phyloP scores from a whole-genome alignment of 2,888 invertebrate species.

The Latheticus oryzae region DNA sequence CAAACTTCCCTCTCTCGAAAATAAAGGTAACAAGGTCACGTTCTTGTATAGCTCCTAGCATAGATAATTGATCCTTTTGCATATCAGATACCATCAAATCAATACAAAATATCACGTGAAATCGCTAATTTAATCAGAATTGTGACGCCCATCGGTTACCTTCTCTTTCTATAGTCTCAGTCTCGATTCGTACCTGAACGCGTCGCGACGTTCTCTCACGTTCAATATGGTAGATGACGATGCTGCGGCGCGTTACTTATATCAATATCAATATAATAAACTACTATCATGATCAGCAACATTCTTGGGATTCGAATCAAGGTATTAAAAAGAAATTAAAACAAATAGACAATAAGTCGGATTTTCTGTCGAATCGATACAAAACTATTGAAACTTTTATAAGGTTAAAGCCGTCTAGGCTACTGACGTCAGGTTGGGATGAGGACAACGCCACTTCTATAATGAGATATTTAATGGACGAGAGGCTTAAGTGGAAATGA shows the following conservation, averaged over 20 bases:
- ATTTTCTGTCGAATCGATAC: slow-evolving; percentile 27
- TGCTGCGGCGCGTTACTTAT: slow-evolving; percentile 10
- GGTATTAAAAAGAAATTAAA: too few relatives aligned
- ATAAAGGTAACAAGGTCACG: not conserved
- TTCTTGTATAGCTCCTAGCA: not conserved
- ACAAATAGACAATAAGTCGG: too few relatives aligned
- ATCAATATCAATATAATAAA: slow-evolving; percentile 13
- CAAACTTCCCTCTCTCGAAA: too few relatives aligned
- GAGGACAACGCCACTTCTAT: slow-evolving; percentile 3
- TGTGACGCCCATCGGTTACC: not conserved
- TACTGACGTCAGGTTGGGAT: slow-evolving; percentile 21
- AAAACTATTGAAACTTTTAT: slow-evolving; percentile 29
- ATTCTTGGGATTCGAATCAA: slow-evolving; percentile 44
- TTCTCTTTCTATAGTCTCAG: slow-evolving; percentile 16
- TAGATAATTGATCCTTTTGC: slow-evolving; percentile 3
- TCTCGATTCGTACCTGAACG: slow-evolving; percentile 31
- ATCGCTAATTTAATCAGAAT: slow-evolving; percentile 37
- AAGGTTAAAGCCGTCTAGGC: slow-evolving; percentile 14
- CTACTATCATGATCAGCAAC: slow-evolving; percentile 44
- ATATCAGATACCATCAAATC: slow-evolving; percentile 16
- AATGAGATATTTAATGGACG: slow-evolving; percentile 18
- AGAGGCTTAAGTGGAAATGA: too few relatives aligned
- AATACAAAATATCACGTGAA: slow-evolving; percentile 33
- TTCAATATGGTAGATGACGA: slow-evolving; percentile 20
- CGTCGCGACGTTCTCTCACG: slow-evolving; percentile 27